Conservation (phyloP, 2,113 vertebrate species). For the Rhineura floridana region DNA sequence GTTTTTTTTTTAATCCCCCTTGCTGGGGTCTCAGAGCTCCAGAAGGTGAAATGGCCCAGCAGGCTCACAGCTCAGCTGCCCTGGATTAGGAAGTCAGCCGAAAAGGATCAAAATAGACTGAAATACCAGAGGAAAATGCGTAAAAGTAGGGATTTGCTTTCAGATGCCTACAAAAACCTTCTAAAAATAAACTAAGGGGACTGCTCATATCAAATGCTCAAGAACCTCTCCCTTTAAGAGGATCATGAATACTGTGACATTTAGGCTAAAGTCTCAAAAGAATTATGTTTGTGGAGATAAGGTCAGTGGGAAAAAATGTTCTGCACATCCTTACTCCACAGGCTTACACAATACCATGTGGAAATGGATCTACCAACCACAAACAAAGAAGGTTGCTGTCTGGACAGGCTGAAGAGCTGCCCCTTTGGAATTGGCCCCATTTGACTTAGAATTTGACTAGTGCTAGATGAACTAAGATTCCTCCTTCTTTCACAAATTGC, state of each 20-base stretch:
- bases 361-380: not conserved
- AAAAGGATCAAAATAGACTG: slow-evolving; percentile 39
- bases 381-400: not conserved
- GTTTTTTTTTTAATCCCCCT: slow-evolving; percentile 2
- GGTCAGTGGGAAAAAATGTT: slow-evolving; percentile 1
- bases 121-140: slow-evolving; percentile 49
- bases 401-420: not conserved
- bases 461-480: not conserved
- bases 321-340: not conserved
- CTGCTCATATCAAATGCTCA: not conserved
- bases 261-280: not conserved
- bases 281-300: not conserved
- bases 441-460: not conserved
- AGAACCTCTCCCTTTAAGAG: not conserved
- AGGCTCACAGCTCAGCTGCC: slow-evolving; percentile 33
- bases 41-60: slow-evolving; percentile 5
- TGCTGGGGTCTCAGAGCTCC: not conserved
- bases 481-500: not conserved
- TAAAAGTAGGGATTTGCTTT: slow-evolving; percentile 59
- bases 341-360: not conserved
- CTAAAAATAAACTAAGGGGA: slow-evolving; percentile 49
- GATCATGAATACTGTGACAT: not conserved
- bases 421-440: not conserved
- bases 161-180: slow-evolving; percentile 50
- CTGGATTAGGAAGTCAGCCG: slow-evolving; percentile 32